Evolutionary conservation across 2,113 vertebrate species (phyloP), one percentile per base, ranked within the genome.

Genomic region (Peromyscus leucopus): DNA sequence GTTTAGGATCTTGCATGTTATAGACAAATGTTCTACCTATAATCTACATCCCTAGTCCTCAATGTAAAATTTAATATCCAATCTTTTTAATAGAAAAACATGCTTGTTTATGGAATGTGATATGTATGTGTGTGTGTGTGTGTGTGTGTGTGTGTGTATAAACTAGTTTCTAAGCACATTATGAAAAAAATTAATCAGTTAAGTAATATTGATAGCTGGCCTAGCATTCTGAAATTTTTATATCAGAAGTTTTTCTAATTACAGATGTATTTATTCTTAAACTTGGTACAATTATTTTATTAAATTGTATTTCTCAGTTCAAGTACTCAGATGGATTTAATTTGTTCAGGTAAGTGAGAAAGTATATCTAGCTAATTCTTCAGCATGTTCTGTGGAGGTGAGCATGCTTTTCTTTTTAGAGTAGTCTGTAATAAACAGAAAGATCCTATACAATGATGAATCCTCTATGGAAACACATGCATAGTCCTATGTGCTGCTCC

Each of bases 221-320:
- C 63, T 80, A 19, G 26, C 61, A 93, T 84, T 84, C 36, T 42
- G 2, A 74, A 51, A 4, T 46, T 67, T 79, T 79, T 75, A 7
- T 76, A 31, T 82, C n/a, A 91, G 7, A n/a, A n/a, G 7, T 3
- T 69, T 91, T 61, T 87, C n/a, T 67, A 90, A n/a, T 69, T 6
- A 89, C 51, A 89, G 39, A 92, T 48, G 21, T 91, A 89, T 82
- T 67, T 42, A 9, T 76, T 9, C 24, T 76, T 48, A 93, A 88
- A 65, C 42, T 36, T 91, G 22, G 48, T 57, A 59, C 13, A 88
- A 74, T 46, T 87, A 42, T 72, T 74, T 96, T 84, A 57, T 88
- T 95, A 93, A 93, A 61, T 67, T 51, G 13, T 69, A 94, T 80
- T 57, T 89, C 26, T 67, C 33, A 86, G 16, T 10, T 88, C 13